These are phyloP conservation scores for Dinocampus coccinellae DNA, from an alignment of 2,888 invertebrate species.

Conservation along the genomic window DNA sequence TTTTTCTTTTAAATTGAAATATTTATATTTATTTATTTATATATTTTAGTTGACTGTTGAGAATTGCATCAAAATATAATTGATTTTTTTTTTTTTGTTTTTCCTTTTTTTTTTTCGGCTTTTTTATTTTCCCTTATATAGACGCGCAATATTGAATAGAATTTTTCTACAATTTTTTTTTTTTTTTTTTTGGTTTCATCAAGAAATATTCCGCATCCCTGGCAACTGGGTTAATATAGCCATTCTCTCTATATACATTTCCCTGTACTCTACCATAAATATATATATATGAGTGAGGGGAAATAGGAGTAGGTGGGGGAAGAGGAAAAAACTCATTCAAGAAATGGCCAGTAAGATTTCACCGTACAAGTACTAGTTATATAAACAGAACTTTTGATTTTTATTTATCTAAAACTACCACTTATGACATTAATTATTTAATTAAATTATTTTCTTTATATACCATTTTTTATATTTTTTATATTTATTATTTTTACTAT, in stretches of 20 bases:
- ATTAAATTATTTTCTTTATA: no score
- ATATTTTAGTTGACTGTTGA: no score
- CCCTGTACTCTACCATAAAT: no score
- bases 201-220: constrained; percentile 5
- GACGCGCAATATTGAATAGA: neutral
- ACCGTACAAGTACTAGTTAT: neutral
- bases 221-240: constrained; percentile 12
- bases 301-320: neutral
- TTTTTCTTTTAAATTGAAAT: no score
- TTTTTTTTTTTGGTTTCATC: neutral
- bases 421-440: no score
- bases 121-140: neutral
- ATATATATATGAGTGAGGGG: neutral
- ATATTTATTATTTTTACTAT: neutral
- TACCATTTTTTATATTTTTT: neutral
- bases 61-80: no score
- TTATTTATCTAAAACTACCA: neutral
- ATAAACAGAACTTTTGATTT: constrained; percentile 21
- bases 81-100: neutral
- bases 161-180: neutral
- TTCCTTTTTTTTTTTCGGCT: neutral
- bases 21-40: no score
- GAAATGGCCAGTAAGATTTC: constrained; percentile 14
- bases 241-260: neutral
- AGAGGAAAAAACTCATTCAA: constrained; percentile 6